Evolutionary conservation across 2,888 invertebrate genomes (phyloP), one percentile per base, ranked within the genome.

Genomic region (Rotaria socialis): DNA sequence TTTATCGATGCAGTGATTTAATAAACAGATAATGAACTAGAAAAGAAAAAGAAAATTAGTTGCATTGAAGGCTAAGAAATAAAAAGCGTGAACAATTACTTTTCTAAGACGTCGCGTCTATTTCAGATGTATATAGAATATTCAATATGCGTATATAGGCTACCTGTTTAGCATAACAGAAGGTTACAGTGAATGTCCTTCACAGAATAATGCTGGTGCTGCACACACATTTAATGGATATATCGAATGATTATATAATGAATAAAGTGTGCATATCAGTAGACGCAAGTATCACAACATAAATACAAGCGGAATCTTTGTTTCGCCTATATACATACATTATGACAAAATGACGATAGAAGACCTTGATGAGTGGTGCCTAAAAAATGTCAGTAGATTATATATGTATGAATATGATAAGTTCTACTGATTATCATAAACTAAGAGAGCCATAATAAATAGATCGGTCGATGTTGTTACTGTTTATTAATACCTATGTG

Each of bases 151-250:
- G 27, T 27, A 60, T 27, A 27, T 10, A 60, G 27, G 27, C 50
- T 35, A 67, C 67, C 27, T 67, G 35, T 67, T 67, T 35, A 67
- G 16, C 67, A 67, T 67, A 67, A 35, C 16, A 67, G 67, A 67
- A 67, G 67, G 35, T 67, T 67, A 35, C 24, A 67, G 67, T 35
- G 67, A 67, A 67, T 67, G 67, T 27, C 67, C 67, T 67, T 67
- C 67, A 35, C 5, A 27, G 67, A 35, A 14, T 35, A 67, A 67
- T 35, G 16, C 27, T 27, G 14, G 35, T 67, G 67, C 1, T 67
- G 27, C 35, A 67, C 16, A 35, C 35, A 67, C 27, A 60, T 52
- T 16, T 5, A 22, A 19, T 19, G 27, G 27, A 16, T 58, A n/a
- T 35, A 67, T 67, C 14, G 35, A 67, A 35, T 35, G 67, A 27